Conservation (phyloP, 35 echinoderm and acorn worm species). For the Eucidaris tribuloides region DNA sequence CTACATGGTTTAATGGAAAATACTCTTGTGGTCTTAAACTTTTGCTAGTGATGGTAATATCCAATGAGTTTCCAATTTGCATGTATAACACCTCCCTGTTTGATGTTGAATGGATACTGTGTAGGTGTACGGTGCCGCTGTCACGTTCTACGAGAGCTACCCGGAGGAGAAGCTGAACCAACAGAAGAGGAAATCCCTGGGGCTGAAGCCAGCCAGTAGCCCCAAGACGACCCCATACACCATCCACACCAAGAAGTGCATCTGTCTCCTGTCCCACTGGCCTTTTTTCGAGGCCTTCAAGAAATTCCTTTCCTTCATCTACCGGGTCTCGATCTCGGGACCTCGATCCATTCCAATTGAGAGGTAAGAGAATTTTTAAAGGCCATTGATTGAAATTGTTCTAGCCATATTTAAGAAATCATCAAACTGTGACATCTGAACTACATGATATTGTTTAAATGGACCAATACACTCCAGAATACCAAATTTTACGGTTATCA, state of each 20-base stretch:
- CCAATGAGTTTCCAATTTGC: too few relatives aligned
- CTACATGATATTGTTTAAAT: too few relatives aligned
- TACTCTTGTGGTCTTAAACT: too few relatives aligned
- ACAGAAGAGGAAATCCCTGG: conserved; percentile 58
- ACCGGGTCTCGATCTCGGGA: conserved; percentile 86
- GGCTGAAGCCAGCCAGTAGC: conserved; percentile 40
- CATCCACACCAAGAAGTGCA: conserved; percentile 91
- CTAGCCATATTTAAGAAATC: too few relatives aligned
- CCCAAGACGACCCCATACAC: conserved; percentile 50
- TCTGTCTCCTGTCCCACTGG: conserved; percentile 91
- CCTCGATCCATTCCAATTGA: conserved; percentile 92
- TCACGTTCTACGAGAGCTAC: conserved; percentile 96
- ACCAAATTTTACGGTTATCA: too few relatives aligned
- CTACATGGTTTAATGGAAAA: too few relatives aligned
- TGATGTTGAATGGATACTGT: too few relatives aligned
- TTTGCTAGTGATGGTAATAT: too few relatives aligned
- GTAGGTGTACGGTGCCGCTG: conserved; percentile 97
- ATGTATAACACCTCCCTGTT: conserved; percentile 46
- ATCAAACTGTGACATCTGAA: too few relatives aligned
- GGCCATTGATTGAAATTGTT: too few relatives aligned
- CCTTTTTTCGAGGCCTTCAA: conserved; percentile 99
- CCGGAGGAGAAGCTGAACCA: conserved; percentile 68
- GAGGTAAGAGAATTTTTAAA: conserved; percentile 76
- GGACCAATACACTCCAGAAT: too few relatives aligned
- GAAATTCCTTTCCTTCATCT: conserved; percentile 95